phyloP scores from a whole-genome alignment of 2,888 invertebrate species.

The Tachystola acroxantha region DNA sequence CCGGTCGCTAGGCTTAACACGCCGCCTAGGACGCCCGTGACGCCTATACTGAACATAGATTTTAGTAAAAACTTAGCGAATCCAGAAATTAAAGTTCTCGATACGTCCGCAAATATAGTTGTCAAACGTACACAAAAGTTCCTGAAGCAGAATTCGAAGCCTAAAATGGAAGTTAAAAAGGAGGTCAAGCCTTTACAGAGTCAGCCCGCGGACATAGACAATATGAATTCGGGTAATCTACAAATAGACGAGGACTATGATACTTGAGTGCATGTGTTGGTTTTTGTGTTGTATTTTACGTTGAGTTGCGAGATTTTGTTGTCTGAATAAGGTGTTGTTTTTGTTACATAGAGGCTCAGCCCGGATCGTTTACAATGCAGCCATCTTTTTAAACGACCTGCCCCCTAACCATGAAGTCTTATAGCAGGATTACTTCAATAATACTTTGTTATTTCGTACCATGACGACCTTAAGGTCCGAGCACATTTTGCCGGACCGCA shows the following conservation, averaged over 20 bases:
- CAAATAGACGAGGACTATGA: constrained; percentile 75
- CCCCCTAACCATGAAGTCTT: too few species aligned
- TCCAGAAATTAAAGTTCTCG: constrained; percentile 60
- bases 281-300: not conserved
- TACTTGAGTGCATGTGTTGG: constrained; percentile 49
- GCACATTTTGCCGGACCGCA: too few species aligned
- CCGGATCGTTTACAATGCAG: too few species aligned
- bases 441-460: too few species aligned
- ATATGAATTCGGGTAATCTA: constrained; percentile 59
- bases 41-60: constrained; percentile 65
- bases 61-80: constrained; percentile 54
- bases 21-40: constrained; percentile 27
- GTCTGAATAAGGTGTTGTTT: not conserved
- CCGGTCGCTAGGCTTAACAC: constrained; percentile 13
- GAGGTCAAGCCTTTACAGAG: constrained; percentile 18
- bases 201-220: constrained; percentile 48
- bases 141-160: constrained; percentile 51
- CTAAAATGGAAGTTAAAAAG: constrained; percentile 42
- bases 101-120: constrained; percentile 36
- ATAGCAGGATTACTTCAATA: too few species aligned
- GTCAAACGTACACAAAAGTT: constrained; percentile 31
- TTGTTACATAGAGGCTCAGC: too few species aligned
- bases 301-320: not conserved
- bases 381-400: too few species aligned
- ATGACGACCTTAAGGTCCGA: too few species aligned